Conservation (phyloP, 2,888 invertebrate species). For the Psylliodes chrysocephalus region DNA sequence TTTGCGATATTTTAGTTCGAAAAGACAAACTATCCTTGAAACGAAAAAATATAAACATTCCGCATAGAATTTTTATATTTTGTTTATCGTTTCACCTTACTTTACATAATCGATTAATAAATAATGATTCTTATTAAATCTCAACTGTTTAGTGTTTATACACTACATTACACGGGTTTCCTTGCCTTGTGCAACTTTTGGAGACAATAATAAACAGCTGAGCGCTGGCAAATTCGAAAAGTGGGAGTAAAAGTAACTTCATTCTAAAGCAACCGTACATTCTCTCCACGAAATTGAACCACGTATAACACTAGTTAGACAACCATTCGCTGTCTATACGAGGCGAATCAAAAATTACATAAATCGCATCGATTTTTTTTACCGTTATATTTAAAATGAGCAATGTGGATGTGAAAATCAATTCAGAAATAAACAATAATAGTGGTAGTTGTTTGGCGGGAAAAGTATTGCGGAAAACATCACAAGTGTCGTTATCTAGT, state of each 20-base stretch:
- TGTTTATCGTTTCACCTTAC: too few species aligned
- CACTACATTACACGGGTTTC: not conserved
- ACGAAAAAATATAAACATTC: too few species aligned
- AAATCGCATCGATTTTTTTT: too few species aligned
- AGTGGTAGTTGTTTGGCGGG: not conserved
- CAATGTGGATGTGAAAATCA: not conserved
- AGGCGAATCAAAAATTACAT: not conserved
- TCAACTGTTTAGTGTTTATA: not conserved
- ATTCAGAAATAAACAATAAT: slow-evolving; percentile 11
- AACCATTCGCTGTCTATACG: not conserved
- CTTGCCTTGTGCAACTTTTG: not conserved
- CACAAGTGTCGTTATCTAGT: slow-evolving; percentile 52
- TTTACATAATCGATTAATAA: too few species aligned
- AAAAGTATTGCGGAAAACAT: slow-evolving; percentile 36
- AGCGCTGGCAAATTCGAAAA: not conserved
- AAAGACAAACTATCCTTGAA: too few species aligned
- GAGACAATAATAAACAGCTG: slow-evolving; percentile 22
- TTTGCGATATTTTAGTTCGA: too few species aligned
- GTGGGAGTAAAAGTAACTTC: not conserved
- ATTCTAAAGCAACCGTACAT: not conserved
- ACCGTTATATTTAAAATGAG: not conserved
- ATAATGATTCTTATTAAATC: too few species aligned
- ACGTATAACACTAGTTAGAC: not conserved
- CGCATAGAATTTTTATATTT: too few species aligned
- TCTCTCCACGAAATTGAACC: not conserved